Conservation (phyloP, 2,888 invertebrate species). For the Diogma glabrata region DNA sequence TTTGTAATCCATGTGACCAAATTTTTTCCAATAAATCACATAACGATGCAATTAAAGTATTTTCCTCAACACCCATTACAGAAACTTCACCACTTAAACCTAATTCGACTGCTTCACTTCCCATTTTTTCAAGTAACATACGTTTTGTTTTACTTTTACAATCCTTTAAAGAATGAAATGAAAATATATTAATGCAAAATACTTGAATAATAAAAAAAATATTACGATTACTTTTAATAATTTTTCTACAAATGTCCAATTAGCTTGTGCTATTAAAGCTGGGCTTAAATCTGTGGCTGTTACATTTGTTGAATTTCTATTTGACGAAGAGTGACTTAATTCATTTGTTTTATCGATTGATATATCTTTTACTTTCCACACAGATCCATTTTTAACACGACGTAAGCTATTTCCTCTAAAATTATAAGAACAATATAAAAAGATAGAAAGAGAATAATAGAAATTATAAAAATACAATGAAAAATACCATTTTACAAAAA, state of each 20-base stretch:
- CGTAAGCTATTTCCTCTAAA: conserved; percentile 43
- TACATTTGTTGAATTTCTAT: conserved; percentile 27
- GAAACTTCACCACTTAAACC: conserved; percentile 74
- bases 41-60: conserved; percentile 92
- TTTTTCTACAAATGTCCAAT: conserved; percentile 97
- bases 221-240: conserved; percentile 64
- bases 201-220: conserved; percentile 2
- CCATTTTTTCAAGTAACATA: conserved; percentile 98
- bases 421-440: no score
- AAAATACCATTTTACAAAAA: background rate
- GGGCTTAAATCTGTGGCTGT: conserved; percentile 48
- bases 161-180: conserved; percentile 44
- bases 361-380: conserved; percentile 52
- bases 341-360: conserved; percentile 36
- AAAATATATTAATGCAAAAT: conserved; percentile 6
- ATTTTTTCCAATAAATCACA: conserved; percentile 95
- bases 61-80: conserved; percentile 77
- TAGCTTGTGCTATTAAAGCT: conserved; percentile 87
- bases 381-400: conserved; percentile 45
- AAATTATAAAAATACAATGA: conserved; percentile 1
- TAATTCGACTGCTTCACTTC: conserved; percentile 88
- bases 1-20: conserved; percentile 94
- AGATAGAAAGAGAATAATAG: conserved; percentile 2
- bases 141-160: conserved; percentile 92
- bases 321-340: conserved; percentile 1